Evolutionary conservation across 2,113 vertebrate genomes (phyloP).

Genomic region (Mionectes macconnelli): DNA sequence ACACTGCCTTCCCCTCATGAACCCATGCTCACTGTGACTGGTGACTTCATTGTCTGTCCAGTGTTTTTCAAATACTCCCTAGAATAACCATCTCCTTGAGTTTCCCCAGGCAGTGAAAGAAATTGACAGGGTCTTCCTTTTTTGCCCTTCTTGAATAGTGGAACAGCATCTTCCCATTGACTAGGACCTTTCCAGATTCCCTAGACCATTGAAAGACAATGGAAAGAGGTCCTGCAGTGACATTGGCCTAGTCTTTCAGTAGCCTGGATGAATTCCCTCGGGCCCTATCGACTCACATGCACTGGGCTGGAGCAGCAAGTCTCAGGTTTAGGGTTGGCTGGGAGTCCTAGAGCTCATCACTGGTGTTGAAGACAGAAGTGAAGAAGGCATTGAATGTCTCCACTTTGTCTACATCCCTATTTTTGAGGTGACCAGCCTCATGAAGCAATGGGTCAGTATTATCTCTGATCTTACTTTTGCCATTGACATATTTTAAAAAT

Average conservation of each 20-base stretch:
- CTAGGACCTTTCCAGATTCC: background rate
- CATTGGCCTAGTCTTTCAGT: background rate
- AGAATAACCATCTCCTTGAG: background rate
- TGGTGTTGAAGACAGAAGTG: background rate
- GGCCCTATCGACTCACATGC: too few relatives aligned
- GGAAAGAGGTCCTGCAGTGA: rapidly evolving
- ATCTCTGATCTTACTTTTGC: background rate
- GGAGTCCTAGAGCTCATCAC: background rate
- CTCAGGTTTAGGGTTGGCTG: background rate
- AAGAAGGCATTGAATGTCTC: background rate
- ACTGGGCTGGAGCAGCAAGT: background rate
- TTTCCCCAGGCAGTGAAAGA: background rate
- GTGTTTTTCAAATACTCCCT: background rate
- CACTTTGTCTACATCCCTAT: background rate
- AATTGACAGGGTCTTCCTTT: background rate
- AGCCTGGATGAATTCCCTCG: background rate
- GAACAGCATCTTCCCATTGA: background rate
- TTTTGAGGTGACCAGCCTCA: background rate
- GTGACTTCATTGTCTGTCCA: background rate
- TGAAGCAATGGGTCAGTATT: background rate
- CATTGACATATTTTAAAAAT: background rate
- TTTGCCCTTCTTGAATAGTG: background rate
- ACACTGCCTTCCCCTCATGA: background rate
- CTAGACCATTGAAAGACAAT: background rate
- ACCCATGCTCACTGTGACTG: background rate